Percentiles rank a stretch among this genome's conserved stretches.
These are phyloP conservation scores for Cryptoblepharus egeriae DNA, from an alignment of 2,797 vertebrate species.

Conservation along the genomic window DNA sequence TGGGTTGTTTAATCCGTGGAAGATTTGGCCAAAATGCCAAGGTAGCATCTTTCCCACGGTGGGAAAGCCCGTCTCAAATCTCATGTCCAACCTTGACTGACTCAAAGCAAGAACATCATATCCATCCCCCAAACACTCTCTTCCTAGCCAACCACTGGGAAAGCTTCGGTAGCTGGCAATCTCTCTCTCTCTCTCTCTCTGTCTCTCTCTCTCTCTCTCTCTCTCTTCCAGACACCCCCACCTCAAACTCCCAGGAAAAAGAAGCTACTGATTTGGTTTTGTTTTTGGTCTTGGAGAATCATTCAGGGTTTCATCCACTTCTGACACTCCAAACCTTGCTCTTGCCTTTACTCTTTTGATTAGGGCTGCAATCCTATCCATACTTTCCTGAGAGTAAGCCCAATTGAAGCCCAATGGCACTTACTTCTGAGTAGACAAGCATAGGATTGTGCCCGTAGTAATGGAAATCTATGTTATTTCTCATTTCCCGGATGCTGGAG, in stretches of 20 bases:
- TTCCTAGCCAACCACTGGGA: background rate
- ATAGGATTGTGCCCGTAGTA: too few species aligned
- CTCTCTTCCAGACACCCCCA: too few species aligned
- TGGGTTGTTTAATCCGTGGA: slow-evolving; percentile 23
- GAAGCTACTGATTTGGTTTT: background rate
- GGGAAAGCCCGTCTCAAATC: slow-evolving; percentile 22
- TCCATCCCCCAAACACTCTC: slow-evolving; percentile 6
- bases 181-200: too few species aligned
- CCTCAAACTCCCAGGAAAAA: background rate
- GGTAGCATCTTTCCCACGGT: slow-evolving; percentile 82
- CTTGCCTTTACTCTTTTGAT: background rate
- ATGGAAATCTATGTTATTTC: too few species aligned
- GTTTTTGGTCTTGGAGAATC: background rate
- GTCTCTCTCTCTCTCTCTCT: background rate
- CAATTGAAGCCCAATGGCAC: too few species aligned
- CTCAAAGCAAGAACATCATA: slow-evolving; percentile 56
- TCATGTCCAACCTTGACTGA: slow-evolving; percentile 72
- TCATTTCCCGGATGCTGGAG: background rate
- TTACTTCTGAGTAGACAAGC: too few species aligned
- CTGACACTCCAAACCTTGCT: too few species aligned
- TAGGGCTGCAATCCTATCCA: too few species aligned
- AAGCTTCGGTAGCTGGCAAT: too few species aligned
- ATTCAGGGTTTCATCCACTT: background rate
- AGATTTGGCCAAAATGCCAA: slow-evolving; percentile 72
- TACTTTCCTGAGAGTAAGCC: too few species aligned